Evolutionary conservation across 2,888 invertebrate genomes (phyloP).

Genomic region (Melanostoma mellinum): DNA sequence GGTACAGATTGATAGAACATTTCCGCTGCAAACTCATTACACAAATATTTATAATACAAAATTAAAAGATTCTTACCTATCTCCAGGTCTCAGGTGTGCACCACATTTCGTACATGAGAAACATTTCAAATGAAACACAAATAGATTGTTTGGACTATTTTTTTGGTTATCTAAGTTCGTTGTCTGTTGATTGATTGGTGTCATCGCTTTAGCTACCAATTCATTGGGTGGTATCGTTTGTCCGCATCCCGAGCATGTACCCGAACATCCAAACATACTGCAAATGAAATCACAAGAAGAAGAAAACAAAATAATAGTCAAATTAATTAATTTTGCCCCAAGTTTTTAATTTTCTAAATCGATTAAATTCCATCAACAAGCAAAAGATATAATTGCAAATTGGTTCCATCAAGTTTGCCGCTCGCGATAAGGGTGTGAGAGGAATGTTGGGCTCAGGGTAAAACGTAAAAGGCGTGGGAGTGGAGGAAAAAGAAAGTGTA

Average conservation of each 20-base stretch:
- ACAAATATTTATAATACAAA: not conserved
- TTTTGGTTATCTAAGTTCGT: slow-evolving; percentile 83
- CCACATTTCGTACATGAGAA: slow-evolving; percentile 97
- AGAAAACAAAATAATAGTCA: slow-evolving; percentile 51
- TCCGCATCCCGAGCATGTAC: slow-evolving; percentile 95
- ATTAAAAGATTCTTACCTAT: slow-evolving; percentile 85
- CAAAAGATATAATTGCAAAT: slow-evolving; percentile 64
- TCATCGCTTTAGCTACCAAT: slow-evolving; percentile 90
- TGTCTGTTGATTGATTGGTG: slow-evolving; percentile 77
- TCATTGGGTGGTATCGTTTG: slow-evolving; percentile 96
- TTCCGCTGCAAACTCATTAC: not conserved
- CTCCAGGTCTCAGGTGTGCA: slow-evolving; percentile 93
- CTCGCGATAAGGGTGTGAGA: slow-evolving; percentile 1
- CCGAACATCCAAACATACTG: slow-evolving; percentile 96
- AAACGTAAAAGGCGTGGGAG: not conserved
- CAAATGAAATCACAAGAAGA: slow-evolving; percentile 74
- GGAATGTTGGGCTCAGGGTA: too few species aligned
- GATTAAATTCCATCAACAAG: slow-evolving; percentile 71
- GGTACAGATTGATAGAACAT: too few species aligned
- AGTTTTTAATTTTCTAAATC: slow-evolving; percentile 69
- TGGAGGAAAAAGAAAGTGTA: not conserved
- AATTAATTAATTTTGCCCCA: slow-evolving; percentile 65
- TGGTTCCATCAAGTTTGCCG: slow-evolving; percentile 36
- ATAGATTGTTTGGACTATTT: slow-evolving; percentile 83
- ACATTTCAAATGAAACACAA: slow-evolving; percentile 97